A percentile compares a stretch with the other conserved stretches of the same genome.
Conservation (phyloP, 2,888 invertebrate species). For the Sialis lutaria region DNA sequence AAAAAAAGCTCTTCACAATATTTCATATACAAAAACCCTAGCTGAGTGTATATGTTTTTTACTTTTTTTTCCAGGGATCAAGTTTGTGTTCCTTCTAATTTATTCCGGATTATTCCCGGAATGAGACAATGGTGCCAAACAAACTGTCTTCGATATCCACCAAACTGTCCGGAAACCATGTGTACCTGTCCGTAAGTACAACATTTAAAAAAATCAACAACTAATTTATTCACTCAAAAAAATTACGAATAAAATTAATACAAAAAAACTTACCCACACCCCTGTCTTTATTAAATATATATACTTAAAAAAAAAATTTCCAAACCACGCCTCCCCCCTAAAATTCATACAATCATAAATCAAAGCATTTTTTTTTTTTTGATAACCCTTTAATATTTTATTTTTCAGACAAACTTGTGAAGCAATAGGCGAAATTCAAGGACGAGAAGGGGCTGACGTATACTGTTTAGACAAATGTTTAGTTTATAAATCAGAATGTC, state of each 20-base stretch:
- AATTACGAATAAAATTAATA: no score
- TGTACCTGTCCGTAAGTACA: constrained; percentile 71
- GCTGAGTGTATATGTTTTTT: no score
- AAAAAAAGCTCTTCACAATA: no score
- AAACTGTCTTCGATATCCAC: constrained; percentile 74
- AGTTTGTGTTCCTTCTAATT: constrained; percentile 51
- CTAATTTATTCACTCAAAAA: no score
- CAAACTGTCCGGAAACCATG: constrained; percentile 59
- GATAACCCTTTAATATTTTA: constrained; percentile 7
- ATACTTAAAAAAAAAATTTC: no score
- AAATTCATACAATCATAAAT: no score
- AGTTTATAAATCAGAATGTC: constrained; percentile 56
- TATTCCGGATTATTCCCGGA: constrained; percentile 51
- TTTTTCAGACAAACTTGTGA: constrained; percentile 57
- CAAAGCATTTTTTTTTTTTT: no score
- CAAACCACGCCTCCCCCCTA: no score
- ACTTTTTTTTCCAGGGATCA: constrained; percentile 40
- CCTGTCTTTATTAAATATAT: no score
- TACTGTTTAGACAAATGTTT: constrained; percentile 79
- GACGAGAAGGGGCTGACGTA: constrained; percentile 57
- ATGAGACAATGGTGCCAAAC: constrained; percentile 71
- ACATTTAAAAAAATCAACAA: not conserved
- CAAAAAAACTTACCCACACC: no score
- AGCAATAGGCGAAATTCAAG: constrained; percentile 58
- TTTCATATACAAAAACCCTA: no score